A percentile compares a stretch with the other conserved stretches of the same genome.
Conservation (phyloP, 2,888 invertebrate genomes). For the Lycaena phlaeas region DNA sequence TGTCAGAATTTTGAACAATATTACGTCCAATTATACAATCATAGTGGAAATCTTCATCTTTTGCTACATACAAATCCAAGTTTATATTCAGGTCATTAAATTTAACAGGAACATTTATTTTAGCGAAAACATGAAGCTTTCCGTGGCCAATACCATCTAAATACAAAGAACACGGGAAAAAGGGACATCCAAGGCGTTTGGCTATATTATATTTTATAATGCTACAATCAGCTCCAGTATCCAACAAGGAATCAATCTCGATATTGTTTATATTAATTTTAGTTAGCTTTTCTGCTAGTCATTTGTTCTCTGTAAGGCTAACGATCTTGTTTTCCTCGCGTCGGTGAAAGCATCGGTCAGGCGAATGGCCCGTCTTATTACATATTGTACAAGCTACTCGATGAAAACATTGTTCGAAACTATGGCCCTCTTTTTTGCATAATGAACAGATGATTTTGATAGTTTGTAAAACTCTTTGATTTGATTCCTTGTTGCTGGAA, state of each 20-base stretch:
- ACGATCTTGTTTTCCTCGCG: background rate
- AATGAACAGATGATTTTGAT: too few relatives aligned
- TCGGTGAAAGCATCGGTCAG: background rate
- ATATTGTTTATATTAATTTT: conserved; percentile 13
- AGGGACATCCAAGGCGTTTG: conserved; percentile 9
- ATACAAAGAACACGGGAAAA: conserved; percentile 3
- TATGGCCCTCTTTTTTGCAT: background rate
- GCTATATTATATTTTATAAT: conserved; percentile 19
- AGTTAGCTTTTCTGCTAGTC: conserved; percentile 12
- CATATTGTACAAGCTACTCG: conserved; percentile 16
- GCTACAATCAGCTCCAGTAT: conserved; percentile 21
- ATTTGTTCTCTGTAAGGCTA: conserved; percentile 14
- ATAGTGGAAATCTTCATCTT: conserved; percentile 7
- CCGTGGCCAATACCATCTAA: conserved; percentile 8
- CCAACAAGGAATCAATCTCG: conserved; percentile 13
- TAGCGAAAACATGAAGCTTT: conserved; percentile 6
- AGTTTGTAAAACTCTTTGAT: too few relatives aligned
- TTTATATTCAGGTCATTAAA: conserved; percentile 10
- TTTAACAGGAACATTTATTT: conserved; percentile 7
- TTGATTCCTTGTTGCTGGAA: too few relatives aligned
- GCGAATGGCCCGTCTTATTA: conserved; percentile 17
- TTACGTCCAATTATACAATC: conserved; percentile 15
- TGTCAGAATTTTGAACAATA: conserved; percentile 13
- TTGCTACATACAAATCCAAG: conserved; percentile 9
- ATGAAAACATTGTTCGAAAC: background rate